Evolutionary conservation across 2,888 invertebrate species (phyloP).

Genomic region (Agrilus mali): DNA sequence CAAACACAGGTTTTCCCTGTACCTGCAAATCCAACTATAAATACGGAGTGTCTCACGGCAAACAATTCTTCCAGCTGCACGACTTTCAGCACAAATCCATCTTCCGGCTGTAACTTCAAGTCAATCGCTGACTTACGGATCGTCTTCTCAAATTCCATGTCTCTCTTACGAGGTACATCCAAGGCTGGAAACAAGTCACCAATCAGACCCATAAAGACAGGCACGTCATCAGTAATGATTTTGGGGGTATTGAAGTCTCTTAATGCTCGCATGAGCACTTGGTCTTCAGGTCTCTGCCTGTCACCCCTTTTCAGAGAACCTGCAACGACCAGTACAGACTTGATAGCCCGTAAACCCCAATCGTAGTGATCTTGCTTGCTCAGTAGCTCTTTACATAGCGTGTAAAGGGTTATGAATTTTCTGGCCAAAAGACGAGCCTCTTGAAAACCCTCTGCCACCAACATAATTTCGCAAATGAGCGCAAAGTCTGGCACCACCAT

Average conservation of each 20-base stretch:
- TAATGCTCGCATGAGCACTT: slow-evolving; percentile 86
- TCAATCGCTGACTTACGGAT: slow-evolving; percentile 68
- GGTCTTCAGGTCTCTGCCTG: slow-evolving; percentile 71
- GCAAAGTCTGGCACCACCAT: slow-evolving; percentile 98
- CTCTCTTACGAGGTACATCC: slow-evolving; percentile 81
- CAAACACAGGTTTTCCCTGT: slow-evolving; percentile 89
- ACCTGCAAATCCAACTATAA: slow-evolving; percentile 62
- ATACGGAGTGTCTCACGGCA: slow-evolving; percentile 85
- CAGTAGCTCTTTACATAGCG: slow-evolving; percentile 75
- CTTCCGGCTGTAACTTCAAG: slow-evolving; percentile 79
- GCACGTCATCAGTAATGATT: slow-evolving; percentile 83
- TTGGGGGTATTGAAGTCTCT: slow-evolving; percentile 92
- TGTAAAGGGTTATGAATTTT: slow-evolving; percentile 89
- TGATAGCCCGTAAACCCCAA: slow-evolving; percentile 91
- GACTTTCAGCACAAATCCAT: slow-evolving; percentile 74
- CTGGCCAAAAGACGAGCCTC: slow-evolving; percentile 81
- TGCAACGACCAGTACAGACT: slow-evolving; percentile 89
- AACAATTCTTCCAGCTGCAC: slow-evolving; percentile 88
- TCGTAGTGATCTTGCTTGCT: slow-evolving; percentile 96
- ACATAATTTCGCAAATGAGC: slow-evolving; percentile 92
- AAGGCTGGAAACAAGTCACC: slow-evolving; percentile 87
- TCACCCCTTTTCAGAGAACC: slow-evolving; percentile 78
- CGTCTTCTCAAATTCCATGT: slow-evolving; percentile 70
- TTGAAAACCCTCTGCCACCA: slow-evolving; percentile 90
- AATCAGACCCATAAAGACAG: slow-evolving; percentile 88